Percentiles rank a stretch among this genome's conserved stretches.
These are phyloP conservation scores for Sterna hirundo DNA, from an alignment of 2,113 vertebrate species.

Conservation along the genomic window DNA sequence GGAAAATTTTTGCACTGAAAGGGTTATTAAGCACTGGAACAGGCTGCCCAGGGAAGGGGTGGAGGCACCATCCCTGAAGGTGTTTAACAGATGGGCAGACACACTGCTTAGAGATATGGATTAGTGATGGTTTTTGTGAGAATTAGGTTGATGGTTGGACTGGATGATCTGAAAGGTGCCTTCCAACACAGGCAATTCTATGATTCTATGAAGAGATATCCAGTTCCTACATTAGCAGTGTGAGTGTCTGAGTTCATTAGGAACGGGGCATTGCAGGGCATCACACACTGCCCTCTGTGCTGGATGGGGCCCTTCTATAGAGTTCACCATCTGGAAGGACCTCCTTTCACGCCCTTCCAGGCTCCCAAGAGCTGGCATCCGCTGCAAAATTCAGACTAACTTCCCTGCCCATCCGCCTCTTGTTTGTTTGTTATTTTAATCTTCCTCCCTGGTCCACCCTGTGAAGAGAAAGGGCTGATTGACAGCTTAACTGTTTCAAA, in stretches of 20 bases:
- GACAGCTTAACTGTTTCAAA: slow-evolving; percentile 74
- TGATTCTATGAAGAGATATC: background rate
- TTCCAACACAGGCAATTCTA: no score
- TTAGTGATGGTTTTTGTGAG: no score
- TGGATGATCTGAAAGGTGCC: no score
- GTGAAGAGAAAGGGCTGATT: slow-evolving; percentile 69
- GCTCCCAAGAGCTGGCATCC: background rate
- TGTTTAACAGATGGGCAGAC: no score
- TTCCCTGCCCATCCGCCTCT: background rate
- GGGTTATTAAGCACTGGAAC: no score
- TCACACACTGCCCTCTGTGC: background rate
- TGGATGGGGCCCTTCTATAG: background rate
- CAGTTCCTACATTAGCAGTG: background rate
- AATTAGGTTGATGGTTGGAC: no score
- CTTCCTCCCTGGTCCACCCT: slow-evolving; percentile 36
- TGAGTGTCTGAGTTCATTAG: background rate
- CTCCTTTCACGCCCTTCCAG: background rate
- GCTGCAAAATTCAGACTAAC: slow-evolving; percentile 26
- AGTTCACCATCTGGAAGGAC: background rate
- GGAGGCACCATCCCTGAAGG: no score
- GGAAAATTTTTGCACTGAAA: no score
- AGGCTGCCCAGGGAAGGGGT: no score
- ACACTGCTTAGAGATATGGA: no score
- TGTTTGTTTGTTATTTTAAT: slow-evolving; percentile 81
- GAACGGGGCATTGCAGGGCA: background rate